A percentile compares a stretch with the other conserved stretches of the same genome.
Conservation (phyloP, 2,888 invertebrate species). For the Cyaniris semiargus region DNA sequence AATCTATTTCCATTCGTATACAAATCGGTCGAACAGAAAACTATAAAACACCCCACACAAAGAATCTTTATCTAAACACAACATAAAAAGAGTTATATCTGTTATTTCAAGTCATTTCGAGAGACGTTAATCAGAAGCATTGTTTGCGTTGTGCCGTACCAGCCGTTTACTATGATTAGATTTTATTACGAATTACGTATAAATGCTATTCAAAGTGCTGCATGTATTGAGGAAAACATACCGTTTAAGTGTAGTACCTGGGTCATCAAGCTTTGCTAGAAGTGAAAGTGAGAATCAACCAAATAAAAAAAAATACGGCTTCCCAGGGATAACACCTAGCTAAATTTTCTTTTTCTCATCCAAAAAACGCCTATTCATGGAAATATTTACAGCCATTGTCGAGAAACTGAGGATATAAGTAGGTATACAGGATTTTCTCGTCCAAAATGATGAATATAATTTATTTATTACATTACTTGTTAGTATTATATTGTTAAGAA, state of each 20-base stretch:
- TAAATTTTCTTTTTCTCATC: no score
- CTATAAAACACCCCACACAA: constrained; percentile 79
- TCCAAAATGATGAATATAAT: no score
- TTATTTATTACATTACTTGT: no score
- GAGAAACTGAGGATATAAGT: no score
- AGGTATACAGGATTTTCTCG: no score
- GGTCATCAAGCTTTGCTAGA: not conserved
- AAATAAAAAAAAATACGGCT: not conserved
- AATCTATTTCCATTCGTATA: constrained; percentile 79
- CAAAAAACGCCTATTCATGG: no score
- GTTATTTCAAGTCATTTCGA: constrained; percentile 78
- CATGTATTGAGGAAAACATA: not conserved
- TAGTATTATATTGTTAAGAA: no score
- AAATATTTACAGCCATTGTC: no score
- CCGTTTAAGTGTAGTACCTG: not conserved
- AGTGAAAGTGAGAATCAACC: not conserved
- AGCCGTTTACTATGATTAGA: constrained; percentile 53
- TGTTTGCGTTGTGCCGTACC: constrained; percentile 54
- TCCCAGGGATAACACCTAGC: no score
- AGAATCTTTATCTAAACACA: constrained; percentile 80
- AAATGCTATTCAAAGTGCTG: constrained; percentile 27
- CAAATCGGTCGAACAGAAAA: constrained; percentile 80
- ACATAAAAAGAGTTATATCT: constrained; percentile 76
- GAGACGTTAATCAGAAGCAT: constrained; percentile 69
- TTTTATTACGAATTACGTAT: constrained; percentile 49